Conservation (phyloP, 2,113 vertebrate genomes). For the Hypomesus transpacificus region DNA sequence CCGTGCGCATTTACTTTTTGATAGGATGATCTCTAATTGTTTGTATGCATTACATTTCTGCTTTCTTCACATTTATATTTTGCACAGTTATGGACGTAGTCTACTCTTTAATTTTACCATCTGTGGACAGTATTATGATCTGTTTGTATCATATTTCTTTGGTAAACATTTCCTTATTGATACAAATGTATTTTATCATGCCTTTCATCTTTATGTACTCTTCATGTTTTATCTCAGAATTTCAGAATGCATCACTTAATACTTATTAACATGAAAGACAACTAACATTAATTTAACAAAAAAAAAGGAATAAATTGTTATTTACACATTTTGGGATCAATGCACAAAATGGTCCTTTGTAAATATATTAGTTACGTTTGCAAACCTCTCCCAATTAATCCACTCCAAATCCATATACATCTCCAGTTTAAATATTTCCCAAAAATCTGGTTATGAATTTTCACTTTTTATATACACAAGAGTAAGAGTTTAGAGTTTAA, state of each 20-base stretch:
- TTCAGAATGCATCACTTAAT: not conserved
- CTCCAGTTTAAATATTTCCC: not conserved
- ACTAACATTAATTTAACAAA: not conserved
- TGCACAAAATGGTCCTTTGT: constrained; percentile 4
- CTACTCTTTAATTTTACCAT: constrained; percentile 13
- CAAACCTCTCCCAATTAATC: not conserved
- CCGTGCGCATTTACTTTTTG: not conserved
- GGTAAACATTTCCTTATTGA: constrained; percentile 33
- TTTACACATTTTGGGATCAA: not conserved
- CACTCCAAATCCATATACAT: not conserved
- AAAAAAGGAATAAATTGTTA: not conserved
- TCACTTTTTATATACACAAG: constrained; percentile 1
- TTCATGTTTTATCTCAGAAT: constrained; percentile 14
- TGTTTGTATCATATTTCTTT: constrained; percentile 46
- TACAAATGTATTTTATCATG: constrained; percentile 11
- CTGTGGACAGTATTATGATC: constrained; percentile 17
- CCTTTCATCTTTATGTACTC: constrained; percentile 25
- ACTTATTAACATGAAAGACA: not conserved
- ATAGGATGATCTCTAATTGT: constrained; percentile 15
- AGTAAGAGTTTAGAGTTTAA: no score
- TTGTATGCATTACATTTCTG: constrained; percentile 2
- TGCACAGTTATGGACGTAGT: constrained; percentile 53
- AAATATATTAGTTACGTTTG: not conserved
- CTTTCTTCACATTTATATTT: constrained; percentile 42
- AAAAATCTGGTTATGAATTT: not conserved